Conservation (phyloP, 2,888 invertebrate species). For the Ypsolopha scabrella region DNA sequence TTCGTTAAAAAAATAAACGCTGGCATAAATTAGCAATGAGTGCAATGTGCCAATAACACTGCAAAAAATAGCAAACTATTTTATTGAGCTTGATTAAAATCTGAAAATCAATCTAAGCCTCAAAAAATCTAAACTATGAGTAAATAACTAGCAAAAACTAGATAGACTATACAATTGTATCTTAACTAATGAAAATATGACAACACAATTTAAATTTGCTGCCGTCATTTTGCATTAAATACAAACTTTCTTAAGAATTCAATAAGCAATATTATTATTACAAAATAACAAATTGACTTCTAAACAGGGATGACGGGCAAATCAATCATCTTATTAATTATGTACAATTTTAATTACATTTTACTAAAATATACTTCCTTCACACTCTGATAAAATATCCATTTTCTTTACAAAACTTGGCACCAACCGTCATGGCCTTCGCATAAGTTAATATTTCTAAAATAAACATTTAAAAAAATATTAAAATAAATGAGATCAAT, state of each 20-base stretch:
- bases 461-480: slow-evolving; percentile 58
- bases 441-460: slow-evolving; percentile 35
- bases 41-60: background rate
- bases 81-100: background rate
- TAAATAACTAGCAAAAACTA: slow-evolving; percentile 17
- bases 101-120: background rate
- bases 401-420: slow-evolving; percentile 44
- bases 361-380: slow-evolving; percentile 13
- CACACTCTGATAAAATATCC: slow-evolving; percentile 39
- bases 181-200: background rate
- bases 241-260: background rate
- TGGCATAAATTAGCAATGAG: background rate
- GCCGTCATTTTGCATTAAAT: background rate
- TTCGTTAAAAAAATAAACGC: background rate
- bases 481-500: slow-evolving; percentile 62
- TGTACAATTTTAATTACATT: slow-evolving; percentile 31
- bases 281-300: slow-evolving; percentile 9
- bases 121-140: slow-evolving; percentile 4
- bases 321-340: slow-evolving; percentile 31
- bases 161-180: background rate
- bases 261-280: slow-evolving; percentile 3
- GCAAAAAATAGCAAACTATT: background rate
- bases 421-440: slow-evolving; percentile 34
- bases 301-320: slow-evolving; percentile 26
- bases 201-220: background rate